These are phyloP conservation scores for Rhagoletis pomonella DNA, from an alignment of 1,140 invertebrate genomes.

Conservation along the genomic window DNA sequence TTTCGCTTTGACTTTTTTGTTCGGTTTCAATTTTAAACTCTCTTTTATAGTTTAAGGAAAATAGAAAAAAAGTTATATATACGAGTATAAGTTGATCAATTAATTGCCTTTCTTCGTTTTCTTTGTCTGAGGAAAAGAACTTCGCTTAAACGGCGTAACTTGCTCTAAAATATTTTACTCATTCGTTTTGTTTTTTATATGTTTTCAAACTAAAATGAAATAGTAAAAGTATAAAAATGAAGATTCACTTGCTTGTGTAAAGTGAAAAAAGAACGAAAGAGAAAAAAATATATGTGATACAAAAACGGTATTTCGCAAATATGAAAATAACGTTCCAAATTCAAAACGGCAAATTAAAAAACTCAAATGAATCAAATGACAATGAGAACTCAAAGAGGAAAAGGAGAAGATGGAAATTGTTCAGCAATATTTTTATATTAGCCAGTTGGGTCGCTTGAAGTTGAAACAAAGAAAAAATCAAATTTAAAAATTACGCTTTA, in stretches of 20 bases:
- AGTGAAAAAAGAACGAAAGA: constrained; percentile 45
- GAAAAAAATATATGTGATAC: not conserved
- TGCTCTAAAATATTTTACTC: not conserved
- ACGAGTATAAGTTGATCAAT: constrained; percentile 37
- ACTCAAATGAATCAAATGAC: constrained; percentile 59
- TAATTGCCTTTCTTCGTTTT: constrained; percentile 60
- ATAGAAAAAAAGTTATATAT: constrained; percentile 4
- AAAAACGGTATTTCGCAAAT: not conserved
- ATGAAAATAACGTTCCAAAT: not conserved
- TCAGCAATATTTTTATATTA: not conserved
- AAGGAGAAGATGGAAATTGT: constrained; percentile 34
- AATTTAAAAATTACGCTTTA: constrained; percentile 33
- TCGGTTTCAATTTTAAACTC: constrained; percentile 67
- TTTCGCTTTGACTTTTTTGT: constrained; percentile 60
- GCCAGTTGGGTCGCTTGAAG: not conserved
- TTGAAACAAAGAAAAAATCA: not conserved
- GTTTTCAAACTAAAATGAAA: constrained; percentile 39
- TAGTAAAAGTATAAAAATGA: constrained; percentile 53
- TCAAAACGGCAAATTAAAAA: constrained; percentile 50
- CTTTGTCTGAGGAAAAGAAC: constrained; percentile 53
- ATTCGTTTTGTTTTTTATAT: constrained; percentile 33
- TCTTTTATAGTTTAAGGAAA: constrained; percentile 61
- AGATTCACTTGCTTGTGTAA: constrained; percentile 32
- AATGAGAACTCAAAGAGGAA: constrained; percentile 53
- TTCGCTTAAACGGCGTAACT: not conserved